Conservation (phyloP, 2,888 invertebrate genomes). For the Mythimna loreyi region DNA sequence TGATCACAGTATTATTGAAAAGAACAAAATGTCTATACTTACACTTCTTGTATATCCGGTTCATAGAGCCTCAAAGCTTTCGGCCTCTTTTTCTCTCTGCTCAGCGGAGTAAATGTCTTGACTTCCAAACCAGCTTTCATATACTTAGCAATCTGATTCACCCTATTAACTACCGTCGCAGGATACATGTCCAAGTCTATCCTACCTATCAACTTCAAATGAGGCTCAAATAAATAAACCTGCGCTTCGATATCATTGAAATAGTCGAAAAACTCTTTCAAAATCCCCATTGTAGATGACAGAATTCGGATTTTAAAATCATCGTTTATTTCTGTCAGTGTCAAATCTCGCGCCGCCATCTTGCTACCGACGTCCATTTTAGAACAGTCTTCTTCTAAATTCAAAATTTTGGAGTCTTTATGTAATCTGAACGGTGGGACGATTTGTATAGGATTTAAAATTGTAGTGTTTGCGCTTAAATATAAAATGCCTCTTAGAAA, state of each 20-base stretch:
- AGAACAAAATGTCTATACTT: conserved; percentile 84
- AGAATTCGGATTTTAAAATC: conserved; percentile 93
- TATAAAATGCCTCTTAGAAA: conserved; percentile 95
- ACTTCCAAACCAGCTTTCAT: conserved; percentile 88
- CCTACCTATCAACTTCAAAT: conserved; percentile 89
- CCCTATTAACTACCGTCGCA: conserved; percentile 84
- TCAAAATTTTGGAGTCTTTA: conserved; percentile 89
- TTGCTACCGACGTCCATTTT: conserved; percentile 78
- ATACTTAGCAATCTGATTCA: conserved; percentile 83
- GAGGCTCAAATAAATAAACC: conserved; percentile 88
- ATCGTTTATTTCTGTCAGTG: conserved; percentile 87
- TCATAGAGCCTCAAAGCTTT: conserved; percentile 96
- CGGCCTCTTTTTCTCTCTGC: conserved; percentile 93
- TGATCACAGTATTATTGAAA: conserved; percentile 1
- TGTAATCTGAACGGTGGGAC: conserved; percentile 93
- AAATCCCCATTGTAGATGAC: conserved; percentile 88
- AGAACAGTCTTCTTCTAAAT: conserved; percentile 88
- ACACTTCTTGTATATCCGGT: conserved; percentile 96
- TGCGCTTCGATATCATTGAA: conserved; percentile 84
- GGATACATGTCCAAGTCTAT: conserved; percentile 92
- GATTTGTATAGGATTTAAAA: conserved; percentile 91
- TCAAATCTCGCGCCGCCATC: conserved; percentile 91
- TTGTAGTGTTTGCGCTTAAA: conserved; percentile 92
- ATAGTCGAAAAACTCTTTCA: conserved; percentile 91
- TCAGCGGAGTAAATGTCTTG: conserved; percentile 90